Evolutionary conservation across 1,140 invertebrate genomes (phyloP).

Genomic region (Brachionus plicatilis): DNA sequence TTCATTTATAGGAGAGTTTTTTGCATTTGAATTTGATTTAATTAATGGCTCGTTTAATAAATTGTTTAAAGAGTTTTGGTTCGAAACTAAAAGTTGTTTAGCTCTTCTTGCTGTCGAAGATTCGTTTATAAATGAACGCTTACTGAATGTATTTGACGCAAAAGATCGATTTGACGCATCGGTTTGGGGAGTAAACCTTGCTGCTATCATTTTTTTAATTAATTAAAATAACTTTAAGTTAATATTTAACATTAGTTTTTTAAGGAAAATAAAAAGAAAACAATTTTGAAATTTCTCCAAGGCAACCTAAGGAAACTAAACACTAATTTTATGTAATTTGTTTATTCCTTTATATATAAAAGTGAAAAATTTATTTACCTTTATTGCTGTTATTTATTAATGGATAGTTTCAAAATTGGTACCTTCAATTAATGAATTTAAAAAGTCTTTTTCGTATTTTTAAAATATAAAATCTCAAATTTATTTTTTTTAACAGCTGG

Average conservation of each 20-base stretch:
- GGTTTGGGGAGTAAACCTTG: background rate
- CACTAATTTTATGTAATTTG: background rate
- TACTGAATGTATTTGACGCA: background rate
- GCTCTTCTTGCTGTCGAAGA: background rate
- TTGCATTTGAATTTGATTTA: background rate
- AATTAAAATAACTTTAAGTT: background rate
- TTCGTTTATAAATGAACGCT: background rate
- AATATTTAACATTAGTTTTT: background rate
- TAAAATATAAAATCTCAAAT: too few species aligned
- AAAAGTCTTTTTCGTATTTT: too few species aligned
- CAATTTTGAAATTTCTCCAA: background rate
- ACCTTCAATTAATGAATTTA: background rate
- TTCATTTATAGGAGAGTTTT: background rate
- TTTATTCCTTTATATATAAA: background rate
- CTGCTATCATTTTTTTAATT: background rate
- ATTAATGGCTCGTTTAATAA: background rate
- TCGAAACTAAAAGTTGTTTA: constrained; percentile 9
- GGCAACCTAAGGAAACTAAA: background rate
- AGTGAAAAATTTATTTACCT: background rate
- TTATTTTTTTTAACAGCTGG: too few species aligned
- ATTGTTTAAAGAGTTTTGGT: background rate
- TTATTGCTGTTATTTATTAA: background rate
- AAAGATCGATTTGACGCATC: constrained; percentile 7
- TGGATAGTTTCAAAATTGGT: background rate
- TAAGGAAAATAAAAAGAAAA: background rate